Evolutionary conservation across 2,888 invertebrate species (phyloP).

Genomic region (Drosophila kambysellisi): DNA sequence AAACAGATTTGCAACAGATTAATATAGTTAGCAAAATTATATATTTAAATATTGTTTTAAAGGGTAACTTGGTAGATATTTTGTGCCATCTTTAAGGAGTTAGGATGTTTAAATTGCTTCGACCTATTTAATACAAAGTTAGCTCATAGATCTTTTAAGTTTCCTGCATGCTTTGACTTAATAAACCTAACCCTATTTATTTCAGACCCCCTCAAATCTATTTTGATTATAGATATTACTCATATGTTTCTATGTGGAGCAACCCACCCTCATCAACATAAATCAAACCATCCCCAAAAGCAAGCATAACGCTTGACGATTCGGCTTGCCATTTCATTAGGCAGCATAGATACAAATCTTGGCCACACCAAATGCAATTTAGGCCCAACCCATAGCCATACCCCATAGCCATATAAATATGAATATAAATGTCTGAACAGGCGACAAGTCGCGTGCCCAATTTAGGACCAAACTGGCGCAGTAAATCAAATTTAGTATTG

Average conservation of each 20-base stretch:
- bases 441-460: constrained; percentile 43
- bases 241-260: not conserved
- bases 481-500: constrained; percentile 52
- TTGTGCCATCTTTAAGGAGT: not conserved
- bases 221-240: not conserved
- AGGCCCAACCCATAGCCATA: constrained; percentile 11
- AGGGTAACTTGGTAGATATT: not conserved
- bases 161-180: not conserved
- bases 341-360: constrained; percentile 50
- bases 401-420: constrained; percentile 7
- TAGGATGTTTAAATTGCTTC: not conserved
- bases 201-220: not conserved
- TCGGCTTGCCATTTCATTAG: constrained; percentile 32
- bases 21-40: not conserved
- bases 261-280: constrained; percentile 23
- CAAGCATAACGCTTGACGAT: not conserved
- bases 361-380: constrained; percentile 25
- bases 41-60: not conserved
- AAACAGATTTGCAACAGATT: constrained; percentile 12
- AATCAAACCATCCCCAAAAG: constrained; percentile 20
- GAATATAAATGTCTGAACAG: constrained; percentile 10
- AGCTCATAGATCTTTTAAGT: not conserved
- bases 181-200: not conserved
- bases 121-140: not conserved
- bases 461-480: constrained; percentile 24